Base-by-base conservation (phyloP, 2,888 invertebrate species). In the Campoletis raptor region DNA sequence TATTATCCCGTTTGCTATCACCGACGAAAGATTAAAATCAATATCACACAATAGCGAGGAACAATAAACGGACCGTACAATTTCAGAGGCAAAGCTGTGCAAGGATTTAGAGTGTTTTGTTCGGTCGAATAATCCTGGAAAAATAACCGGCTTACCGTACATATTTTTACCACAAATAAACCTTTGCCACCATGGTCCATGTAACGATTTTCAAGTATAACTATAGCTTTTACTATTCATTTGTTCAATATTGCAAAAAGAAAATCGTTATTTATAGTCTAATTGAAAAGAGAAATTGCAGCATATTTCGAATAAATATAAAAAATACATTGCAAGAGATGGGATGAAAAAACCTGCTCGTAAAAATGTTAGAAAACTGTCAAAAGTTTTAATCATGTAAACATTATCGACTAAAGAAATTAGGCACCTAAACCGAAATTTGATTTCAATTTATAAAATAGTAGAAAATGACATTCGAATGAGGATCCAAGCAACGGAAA, bases 61-160 rank as follows among this genome's bases (percentile, higher is more conserved):
- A 61, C 30, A 61, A 48, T 48, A 48, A 61, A 61, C 30, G 61
- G 2, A 30, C 30, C 5, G 30, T 61, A 30, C 30, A 61, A 61
- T 30, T 30, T 61, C 15, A 12, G 61, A 30, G 1, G 61, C 15
- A 61, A 30, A 30, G 6, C 61, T 61, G 30, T 6, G 30, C 10
- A 4, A 61, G 61, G 61, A 30, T 61, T 61, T 61, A 6, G 6
- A 12, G 61, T 30, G 30, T 30, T 30, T 30, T 61, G 61, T 57
- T 57, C 24, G 24, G 57, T 61, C 30, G 57, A 61, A 61, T 30
- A 61, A 61, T 61, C 57, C 57, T 61, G 0, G 57, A 61, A 61
- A 61, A 61, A 30, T 61, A 61, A 61, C 57, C 30, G 30, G 57
- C 57, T 61, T 61, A 30, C 57, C 21, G 57, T 12, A 61, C 57